A percentile compares a stretch with the other conserved stretches of the same genome.
These are phyloP conservation scores for Lasius fuliginosus DNA, from an alignment of 2,888 invertebrate species.

Conservation along the genomic window DNA sequence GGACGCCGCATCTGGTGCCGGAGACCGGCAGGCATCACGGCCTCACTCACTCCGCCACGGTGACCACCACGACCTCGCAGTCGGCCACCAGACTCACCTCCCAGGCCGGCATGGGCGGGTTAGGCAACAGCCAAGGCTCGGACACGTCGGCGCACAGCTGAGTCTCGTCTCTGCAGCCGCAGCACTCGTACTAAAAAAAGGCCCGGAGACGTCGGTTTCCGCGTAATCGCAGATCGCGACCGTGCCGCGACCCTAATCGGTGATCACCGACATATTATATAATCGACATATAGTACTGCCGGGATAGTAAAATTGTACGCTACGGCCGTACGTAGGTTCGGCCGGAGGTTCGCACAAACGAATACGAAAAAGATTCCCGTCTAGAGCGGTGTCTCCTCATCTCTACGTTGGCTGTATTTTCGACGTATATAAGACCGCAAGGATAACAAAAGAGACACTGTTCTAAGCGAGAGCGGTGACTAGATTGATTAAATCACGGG, in stretches of 20 bases:
- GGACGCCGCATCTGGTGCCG: slow-evolving; percentile 91
- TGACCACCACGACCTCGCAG: slow-evolving; percentile 78
- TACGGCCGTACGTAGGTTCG: neutral
- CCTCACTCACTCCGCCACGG: slow-evolving; percentile 72
- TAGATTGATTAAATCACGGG: slow-evolving; percentile 1
- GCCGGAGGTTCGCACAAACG: slow-evolving; percentile 38
- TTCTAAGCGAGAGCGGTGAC: slow-evolving; percentile 13
- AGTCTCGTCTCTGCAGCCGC: slow-evolving; percentile 86
- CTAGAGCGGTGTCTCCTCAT: slow-evolving; percentile 14
- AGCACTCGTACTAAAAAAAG: slow-evolving; percentile 83
- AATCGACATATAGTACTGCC: slow-evolving; percentile 8
- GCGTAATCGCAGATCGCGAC: neutral
- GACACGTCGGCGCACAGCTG: slow-evolving; percentile 85
- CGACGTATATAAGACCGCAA: neutral
- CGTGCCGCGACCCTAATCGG: neutral
- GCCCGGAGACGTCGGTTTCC: slow-evolving; percentile 36
- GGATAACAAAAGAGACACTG: neutral
- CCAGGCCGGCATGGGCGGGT: slow-evolving; percentile 83
- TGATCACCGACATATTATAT: neutral
- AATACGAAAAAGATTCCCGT: slow-evolving; percentile 18
- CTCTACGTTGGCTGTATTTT: neutral
- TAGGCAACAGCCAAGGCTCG: slow-evolving; percentile 84
- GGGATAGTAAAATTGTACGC: neutral
- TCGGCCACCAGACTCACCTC: slow-evolving; percentile 82
- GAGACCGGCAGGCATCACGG: slow-evolving; percentile 87